Percentiles rank a stretch among this genome's conserved stretches.
These are phyloP conservation scores for Panagrolaimus sp. DNA, from an alignment of 1,140 invertebrate genomes.

Conservation along the genomic window DNA sequence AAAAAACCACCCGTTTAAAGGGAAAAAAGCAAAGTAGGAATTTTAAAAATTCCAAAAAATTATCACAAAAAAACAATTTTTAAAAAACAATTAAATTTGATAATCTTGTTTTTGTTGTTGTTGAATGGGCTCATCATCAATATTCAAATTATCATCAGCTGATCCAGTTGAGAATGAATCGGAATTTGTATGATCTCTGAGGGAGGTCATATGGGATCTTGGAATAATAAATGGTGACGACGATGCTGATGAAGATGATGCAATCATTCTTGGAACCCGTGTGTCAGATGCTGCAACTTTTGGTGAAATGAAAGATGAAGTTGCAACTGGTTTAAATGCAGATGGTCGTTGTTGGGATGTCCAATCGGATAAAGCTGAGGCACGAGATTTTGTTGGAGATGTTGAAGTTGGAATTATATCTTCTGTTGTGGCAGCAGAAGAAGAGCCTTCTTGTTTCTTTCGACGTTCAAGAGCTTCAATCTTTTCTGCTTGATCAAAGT, in stretches of 20 bases:
- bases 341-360: background rate
- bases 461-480: constrained; percentile 25
- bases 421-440: background rate
- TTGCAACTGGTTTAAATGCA: no score
- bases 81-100: background rate
- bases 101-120: background rate
- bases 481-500: constrained; percentile 47
- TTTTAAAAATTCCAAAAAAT: no score
- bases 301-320: no score
- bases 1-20: no score
- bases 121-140: background rate
- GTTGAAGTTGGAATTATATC: background rate
- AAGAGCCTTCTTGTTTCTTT: constrained; percentile 11
- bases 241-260: background rate
- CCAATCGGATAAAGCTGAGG: background rate
- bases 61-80: no score
- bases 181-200: background rate
- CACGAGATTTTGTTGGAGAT: background rate
- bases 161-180: background rate
- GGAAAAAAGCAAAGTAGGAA: no score
- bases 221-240: background rate
- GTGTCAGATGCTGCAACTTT: no score
- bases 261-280: background rate
- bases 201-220: background rate
- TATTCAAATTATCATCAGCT: background rate